These are phyloP conservation scores for Agrilus biguttatus DNA, from an alignment of 2,888 invertebrate genomes.

Conservation along the genomic window DNA sequence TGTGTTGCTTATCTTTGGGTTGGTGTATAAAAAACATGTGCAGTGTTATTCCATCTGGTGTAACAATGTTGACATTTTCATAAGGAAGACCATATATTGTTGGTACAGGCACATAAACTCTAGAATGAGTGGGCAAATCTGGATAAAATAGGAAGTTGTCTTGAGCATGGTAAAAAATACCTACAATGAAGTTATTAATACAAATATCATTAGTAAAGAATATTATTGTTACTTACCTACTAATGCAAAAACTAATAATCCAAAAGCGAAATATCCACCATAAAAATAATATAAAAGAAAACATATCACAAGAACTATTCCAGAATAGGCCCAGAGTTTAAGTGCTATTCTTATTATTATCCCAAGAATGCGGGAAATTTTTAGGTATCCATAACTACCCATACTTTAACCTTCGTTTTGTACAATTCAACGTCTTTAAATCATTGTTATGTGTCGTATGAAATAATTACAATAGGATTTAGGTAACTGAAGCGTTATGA, in stretches of 20 bases:
- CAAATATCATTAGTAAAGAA: background rate
- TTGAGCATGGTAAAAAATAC: slow-evolving; percentile 72
- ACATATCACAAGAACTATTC: slow-evolving; percentile 57
- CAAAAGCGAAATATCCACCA: slow-evolving; percentile 59
- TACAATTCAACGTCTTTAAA: background rate
- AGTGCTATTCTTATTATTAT: slow-evolving; percentile 40
- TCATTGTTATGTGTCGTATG: background rate
- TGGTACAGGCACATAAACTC: slow-evolving; percentile 77
- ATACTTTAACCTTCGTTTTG: slow-evolving; percentile 12
- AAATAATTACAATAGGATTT: no score
- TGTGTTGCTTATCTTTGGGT: slow-evolving; percentile 46
- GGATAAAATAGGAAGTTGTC: slow-evolving; percentile 81
- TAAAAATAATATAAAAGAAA: slow-evolving; percentile 72
- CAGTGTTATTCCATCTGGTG: slow-evolving; percentile 59
- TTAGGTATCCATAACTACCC: slow-evolving; percentile 24
- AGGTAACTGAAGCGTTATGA: background rate
- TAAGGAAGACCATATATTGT: slow-evolving; percentile 74
- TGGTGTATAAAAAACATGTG: slow-evolving; percentile 76
- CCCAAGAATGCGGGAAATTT: slow-evolving; percentile 28
- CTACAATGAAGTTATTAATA: slow-evolving; percentile 32
- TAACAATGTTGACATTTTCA: slow-evolving; percentile 66
- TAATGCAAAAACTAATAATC: slow-evolving; percentile 52
- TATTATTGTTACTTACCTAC: slow-evolving; percentile 42
- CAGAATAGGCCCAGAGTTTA: slow-evolving; percentile 66
- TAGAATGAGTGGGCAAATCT: slow-evolving; percentile 75